These are phyloP conservation scores for Sclerurus mexicanus DNA, from an alignment of 2,113 vertebrate species.

Conservation along the genomic window DNA sequence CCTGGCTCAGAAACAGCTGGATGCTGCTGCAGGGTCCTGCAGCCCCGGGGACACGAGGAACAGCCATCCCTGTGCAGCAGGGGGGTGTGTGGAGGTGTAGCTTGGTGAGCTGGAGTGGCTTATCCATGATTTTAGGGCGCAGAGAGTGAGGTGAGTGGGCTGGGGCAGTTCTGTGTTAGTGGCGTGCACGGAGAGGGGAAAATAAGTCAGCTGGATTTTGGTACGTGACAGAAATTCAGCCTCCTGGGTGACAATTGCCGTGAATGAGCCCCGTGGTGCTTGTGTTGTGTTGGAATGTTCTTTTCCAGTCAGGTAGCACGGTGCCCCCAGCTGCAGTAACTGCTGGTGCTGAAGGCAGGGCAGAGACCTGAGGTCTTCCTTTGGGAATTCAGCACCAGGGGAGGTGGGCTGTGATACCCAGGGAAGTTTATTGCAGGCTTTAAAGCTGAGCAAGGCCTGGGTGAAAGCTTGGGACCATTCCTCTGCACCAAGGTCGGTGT, in stretches of 20 bases:
- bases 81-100: fast-evolving
- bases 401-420: not conserved
- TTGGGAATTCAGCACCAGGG: not conserved
- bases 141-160: not conserved
- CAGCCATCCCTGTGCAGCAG: not conserved
- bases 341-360: not conserved
- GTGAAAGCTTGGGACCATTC: not conserved
- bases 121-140: not conserved
- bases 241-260: not conserved
- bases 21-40: not conserved
- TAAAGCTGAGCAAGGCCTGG: not conserved
- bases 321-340: not conserved
- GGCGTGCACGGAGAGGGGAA: not conserved
- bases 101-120: not conserved
- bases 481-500: fast-evolving
- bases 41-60: not conserved
- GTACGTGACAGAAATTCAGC: not conserved
- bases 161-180: not conserved
- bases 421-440: not conserved
- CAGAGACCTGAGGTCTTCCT: not conserved
- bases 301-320: not conserved
- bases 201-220: not conserved
- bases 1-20: not conserved
- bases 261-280: fast-evolving
- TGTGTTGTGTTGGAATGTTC: not conserved